Evolutionary conservation across 2,113 vertebrate genomes (phyloP).

Genomic region (Capreolus pygargus): DNA sequence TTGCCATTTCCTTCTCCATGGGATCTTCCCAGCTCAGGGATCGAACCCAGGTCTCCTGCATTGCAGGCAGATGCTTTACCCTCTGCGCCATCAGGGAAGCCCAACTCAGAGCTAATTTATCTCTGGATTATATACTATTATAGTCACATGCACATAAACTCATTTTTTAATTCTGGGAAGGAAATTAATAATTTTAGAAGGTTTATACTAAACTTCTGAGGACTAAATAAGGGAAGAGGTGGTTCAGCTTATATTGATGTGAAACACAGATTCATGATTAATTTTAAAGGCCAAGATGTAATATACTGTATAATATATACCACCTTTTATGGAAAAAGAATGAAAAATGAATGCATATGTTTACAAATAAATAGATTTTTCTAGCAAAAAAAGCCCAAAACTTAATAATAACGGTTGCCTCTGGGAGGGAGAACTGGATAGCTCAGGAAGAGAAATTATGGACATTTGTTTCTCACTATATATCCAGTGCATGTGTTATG

Average conservation of each 20-base stretch:
- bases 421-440: not conserved
- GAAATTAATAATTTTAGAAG: slow-evolving; percentile 7
- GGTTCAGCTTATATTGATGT: not conserved
- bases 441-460: not conserved
- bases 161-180: not conserved
- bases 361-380: not conserved
- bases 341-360: not conserved
- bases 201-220: not conserved
- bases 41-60: not conserved
- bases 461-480: not conserved
- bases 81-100: not conserved
- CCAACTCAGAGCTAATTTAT: not conserved
- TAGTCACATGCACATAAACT: not conserved
- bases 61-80: not conserved
- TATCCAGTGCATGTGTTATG: not conserved
- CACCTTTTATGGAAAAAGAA: not conserved
- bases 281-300: not conserved
- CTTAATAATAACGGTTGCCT: not conserved
- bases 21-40: not conserved
- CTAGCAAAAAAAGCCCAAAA: not conserved
- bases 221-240: not conserved
- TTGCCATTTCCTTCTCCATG: not conserved
- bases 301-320: not conserved
- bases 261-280: not conserved
- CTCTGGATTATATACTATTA: not conserved